These are phyloP conservation scores for Microchirus variegatus DNA, from an alignment of 2,797 vertebrate species.

Conservation along the genomic window DNA sequence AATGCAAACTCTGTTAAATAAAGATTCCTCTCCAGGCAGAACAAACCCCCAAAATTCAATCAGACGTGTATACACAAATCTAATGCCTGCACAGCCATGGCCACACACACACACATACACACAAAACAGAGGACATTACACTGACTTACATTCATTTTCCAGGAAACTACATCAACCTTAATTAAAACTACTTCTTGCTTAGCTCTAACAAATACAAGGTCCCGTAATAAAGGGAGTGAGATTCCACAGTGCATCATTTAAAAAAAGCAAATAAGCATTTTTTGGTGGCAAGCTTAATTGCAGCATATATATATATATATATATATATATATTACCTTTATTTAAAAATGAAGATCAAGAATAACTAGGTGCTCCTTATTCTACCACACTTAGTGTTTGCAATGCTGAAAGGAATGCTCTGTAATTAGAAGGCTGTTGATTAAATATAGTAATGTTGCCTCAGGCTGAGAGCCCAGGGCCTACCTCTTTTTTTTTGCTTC, in stretches of 20 bases:
- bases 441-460: conserved; percentile 20
- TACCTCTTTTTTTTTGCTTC: conserved; percentile 9
- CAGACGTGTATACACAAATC: conserved; percentile 39
- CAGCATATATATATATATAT: background rate
- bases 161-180: conserved; percentile 18
- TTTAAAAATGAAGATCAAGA: conserved; percentile 23
- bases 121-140: conserved; percentile 1
- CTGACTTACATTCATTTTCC: background rate
- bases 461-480: conserved; percentile 13
- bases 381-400: conserved; percentile 4
- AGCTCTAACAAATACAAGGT: background rate
- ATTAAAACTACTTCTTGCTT: background rate
- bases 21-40: conserved; percentile 55
- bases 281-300: conserved; percentile 24
- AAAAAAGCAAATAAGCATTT: conserved; percentile 11
- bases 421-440: conserved; percentile 11
- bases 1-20: conserved; percentile 47
- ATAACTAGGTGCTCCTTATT: conserved; percentile 2
- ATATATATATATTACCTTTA: no score
- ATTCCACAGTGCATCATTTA: conserved; percentile 12
- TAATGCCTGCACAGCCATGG: conserved; percentile 27
- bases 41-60: conserved; percentile 55
- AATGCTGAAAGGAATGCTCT: background rate
- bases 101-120: background rate
- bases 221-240: background rate